These are phyloP conservation scores for Rhagonycha lutea DNA, from an alignment of 2,888 invertebrate species.

Conservation along the genomic window DNA sequence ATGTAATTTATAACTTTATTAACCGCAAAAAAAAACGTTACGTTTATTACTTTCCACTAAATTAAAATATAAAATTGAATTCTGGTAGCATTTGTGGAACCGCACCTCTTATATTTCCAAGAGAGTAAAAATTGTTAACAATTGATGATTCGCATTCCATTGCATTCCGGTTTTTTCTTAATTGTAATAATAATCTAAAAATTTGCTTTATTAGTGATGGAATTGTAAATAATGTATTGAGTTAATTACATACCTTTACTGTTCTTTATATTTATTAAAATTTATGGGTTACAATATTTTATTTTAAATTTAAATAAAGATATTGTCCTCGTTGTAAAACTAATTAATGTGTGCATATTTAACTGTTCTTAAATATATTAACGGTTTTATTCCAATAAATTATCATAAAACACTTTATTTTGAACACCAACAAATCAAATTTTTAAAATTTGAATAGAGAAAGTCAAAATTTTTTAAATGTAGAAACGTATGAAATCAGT, in stretches of 20 bases:
- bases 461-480: too few species aligned
- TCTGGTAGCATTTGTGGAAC: conserved; percentile 36
- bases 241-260: not conserved
- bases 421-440: not conserved
- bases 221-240: not conserved
- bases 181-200: not conserved
- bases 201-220: not conserved
- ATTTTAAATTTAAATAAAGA: not conserved
- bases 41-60: conserved; percentile 18
- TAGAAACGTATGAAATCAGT: too few species aligned
- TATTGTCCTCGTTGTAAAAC: not conserved
- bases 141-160: conserved; percentile 39
- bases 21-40: conserved; percentile 17
- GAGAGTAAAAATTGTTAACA: conserved; percentile 36
- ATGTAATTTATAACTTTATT: conserved; percentile 11
- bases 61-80: conserved; percentile 35
- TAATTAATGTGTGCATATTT: not conserved
- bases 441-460: not conserved
- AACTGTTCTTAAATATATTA: not conserved
- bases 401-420: not conserved
- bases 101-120: conserved; percentile 37
- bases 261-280: not conserved
- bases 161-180: conserved; percentile 34
- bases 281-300: not conserved
- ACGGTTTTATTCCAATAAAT: not conserved